Percentiles rank a stretch among this genome's conserved stretches.
Conservation (phyloP, 2,888 invertebrate species). For the Sminthurides aquaticus region DNA sequence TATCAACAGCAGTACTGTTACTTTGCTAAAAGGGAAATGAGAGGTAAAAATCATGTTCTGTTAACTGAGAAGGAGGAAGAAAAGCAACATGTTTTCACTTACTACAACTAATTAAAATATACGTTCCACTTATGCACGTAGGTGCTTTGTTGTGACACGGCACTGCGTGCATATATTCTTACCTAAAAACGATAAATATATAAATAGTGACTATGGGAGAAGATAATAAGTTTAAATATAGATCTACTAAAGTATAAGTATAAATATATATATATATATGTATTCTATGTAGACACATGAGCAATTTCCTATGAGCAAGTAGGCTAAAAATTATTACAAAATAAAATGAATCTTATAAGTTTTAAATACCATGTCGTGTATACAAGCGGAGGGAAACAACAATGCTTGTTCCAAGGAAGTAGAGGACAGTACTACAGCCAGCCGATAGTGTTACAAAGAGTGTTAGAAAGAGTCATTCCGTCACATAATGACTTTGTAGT, state of each 20-base stretch:
- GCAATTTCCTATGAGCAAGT: not conserved
- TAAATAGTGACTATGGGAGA: too few relatives aligned
- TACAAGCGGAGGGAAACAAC: too few relatives aligned
- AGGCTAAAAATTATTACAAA: not conserved
- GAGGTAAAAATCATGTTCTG: not conserved
- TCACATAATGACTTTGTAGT: not conserved
- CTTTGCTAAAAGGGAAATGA: not conserved
- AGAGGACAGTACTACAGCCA: too few relatives aligned
- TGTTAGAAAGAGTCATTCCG: not conserved
- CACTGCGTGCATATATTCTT: not conserved
- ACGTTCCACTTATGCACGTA: not conserved
- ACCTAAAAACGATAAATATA: too few relatives aligned
- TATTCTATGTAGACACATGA: not conserved
- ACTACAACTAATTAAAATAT: not conserved
- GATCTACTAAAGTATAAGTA: too few relatives aligned
- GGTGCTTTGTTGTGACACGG: not conserved
- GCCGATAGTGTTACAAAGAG: too few relatives aligned
- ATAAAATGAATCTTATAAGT: not conserved
- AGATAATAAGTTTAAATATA: too few relatives aligned
- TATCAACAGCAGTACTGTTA: slow-evolving; percentile 1
- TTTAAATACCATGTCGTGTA: too few relatives aligned
- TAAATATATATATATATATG: not conserved
- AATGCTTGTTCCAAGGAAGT: too few relatives aligned
- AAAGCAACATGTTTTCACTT: not conserved
- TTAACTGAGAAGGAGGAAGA: not conserved